Evolutionary conservation across 2,113 vertebrate genomes (phyloP), one percentile per base, ranked within the genome.

Genomic region (Pipra filicauda): DNA sequence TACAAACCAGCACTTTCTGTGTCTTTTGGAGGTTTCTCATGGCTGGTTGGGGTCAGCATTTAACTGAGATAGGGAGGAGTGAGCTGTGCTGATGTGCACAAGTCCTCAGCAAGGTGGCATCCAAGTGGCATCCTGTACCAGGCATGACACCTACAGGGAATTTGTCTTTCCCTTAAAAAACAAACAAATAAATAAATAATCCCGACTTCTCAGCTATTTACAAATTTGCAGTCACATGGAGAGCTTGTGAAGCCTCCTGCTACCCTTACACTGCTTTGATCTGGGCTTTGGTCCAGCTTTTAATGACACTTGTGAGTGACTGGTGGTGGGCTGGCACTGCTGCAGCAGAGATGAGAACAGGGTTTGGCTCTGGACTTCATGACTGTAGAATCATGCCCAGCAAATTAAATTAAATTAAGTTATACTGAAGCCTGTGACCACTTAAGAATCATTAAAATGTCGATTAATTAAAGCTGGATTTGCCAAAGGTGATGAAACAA

Each of bases 401-500:
- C 41, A 88, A 91, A 85, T 91, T 73, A 64, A 93, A 89, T 94
- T 83, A 76, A 91, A 95, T 86, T 66, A 67, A 58, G 73, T 74
- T 84, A 22, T 11, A 62, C 12, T 64, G 79, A 83, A 84, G 52
- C 23, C 35, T 3, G 58, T 44, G 75, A 49, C 79, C 58, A 49
- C 72, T 74, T 8, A 39, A 89, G 84, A 76, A 71, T 73, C 52
- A 64, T 81, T 89, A 77, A 74, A 94, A 33, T 1, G 1, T 51
- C 80, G 78, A 61, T 87, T 95, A 92, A 91, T 95, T 96, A 94
- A 81, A 87, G 43, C 20, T 86, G 65, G 61, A 35, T 81, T 87
- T 86, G 91, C 31, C 61, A 91, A 66, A 89, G 59, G 76, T 94
- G 80, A n/a, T 16, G 11, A 67, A 70, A 55, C 27, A 77, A 71